A percentile compares a stretch with the other conserved stretches of the same genome.
phyloP scores from a whole-genome alignment of 2,113 vertebrate genomes.

The Numenius arquata region DNA sequence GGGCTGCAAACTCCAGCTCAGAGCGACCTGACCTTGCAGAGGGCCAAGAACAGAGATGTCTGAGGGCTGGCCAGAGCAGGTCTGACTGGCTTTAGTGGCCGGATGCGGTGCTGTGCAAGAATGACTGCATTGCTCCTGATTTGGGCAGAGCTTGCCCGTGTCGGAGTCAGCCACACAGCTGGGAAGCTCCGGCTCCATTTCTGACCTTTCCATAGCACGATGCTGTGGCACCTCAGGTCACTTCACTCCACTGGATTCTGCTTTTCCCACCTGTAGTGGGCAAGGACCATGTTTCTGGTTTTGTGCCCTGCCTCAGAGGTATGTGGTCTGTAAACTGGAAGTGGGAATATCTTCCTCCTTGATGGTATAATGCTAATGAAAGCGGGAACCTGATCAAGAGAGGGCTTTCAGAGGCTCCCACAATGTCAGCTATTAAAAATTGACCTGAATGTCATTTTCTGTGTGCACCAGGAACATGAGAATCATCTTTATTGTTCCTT shows the following conservation, averaged over 20 bases:
- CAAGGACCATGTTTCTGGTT: neutral
- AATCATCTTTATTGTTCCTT: neutral
- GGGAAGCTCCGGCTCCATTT: neutral
- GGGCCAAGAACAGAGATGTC: neutral
- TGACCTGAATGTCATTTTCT: neutral
- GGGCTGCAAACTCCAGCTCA: neutral
- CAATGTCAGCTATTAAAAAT: neutral
- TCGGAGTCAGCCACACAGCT: neutral
- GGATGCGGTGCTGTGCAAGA: fast-evolving
- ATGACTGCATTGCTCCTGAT: neutral
- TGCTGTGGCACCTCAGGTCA: neutral
- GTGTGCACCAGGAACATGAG: neutral
- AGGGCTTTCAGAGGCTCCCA: neutral
- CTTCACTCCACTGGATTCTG: neutral
- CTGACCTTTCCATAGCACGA: neutral
- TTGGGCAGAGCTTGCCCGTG: neutral
- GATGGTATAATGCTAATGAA: neutral
- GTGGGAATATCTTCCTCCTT: neutral
- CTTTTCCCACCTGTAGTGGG: neutral
- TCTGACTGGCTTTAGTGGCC: neutral
- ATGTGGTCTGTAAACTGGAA: neutral
- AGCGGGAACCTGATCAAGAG: neutral
- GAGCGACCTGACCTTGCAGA: neutral
- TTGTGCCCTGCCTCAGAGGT: neutral
- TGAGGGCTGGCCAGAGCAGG: neutral